Evolutionary conservation across 2,113 vertebrate genomes (phyloP), one percentile per base, ranked within the genome.

Genomic region (Elanus axillaris): DNA sequence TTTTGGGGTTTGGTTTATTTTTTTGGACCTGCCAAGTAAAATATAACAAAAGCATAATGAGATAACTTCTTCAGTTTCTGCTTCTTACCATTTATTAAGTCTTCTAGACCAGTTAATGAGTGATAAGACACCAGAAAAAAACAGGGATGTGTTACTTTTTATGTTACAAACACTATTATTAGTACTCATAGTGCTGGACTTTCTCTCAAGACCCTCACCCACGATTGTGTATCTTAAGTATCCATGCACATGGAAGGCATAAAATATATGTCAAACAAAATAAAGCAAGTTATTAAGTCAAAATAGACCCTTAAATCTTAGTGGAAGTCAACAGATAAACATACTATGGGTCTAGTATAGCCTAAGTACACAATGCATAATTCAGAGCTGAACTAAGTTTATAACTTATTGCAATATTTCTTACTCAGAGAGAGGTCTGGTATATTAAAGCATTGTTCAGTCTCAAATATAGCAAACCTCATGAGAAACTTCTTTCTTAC

Each of bases 241-340:
- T 97, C 96, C 95, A 96, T 86, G 96, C 96, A 98, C 97, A 98
- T 97, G 98, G 97, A 97, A 98, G 96, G 97, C 97, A 98, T 98
- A 98, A 98, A 98, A 98, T 98, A 97, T 42, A 98, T 98, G 98
- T 98, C 98, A 98, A 98, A 98, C 98, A 98, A 98, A 98, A 98
- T 98, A 98, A 98, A 97, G 97, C 96, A 97, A 98, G 97, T 98
- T 98, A 98, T 98, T 98, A 98, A 97, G 97, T 97, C 97, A 97
- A 98, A 98, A 98, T 97, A 98, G 96, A 97, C 93, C 83, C 88
- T 98, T 98, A 98, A 98, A 98, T 98, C 98, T 98, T 98, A 79
- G 96, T 98, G 98, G 97, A 98, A 98, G 98, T 98, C 98, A 98
- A 98, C 98, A 98, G 98, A 98, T 98, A 98, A 98, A 98, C 98